Percentiles rank a stretch among this genome's conserved stretches.
phyloP scores from a whole-genome alignment of 2,888 invertebrate genomes.

The Ectemnius cavifrons region DNA sequence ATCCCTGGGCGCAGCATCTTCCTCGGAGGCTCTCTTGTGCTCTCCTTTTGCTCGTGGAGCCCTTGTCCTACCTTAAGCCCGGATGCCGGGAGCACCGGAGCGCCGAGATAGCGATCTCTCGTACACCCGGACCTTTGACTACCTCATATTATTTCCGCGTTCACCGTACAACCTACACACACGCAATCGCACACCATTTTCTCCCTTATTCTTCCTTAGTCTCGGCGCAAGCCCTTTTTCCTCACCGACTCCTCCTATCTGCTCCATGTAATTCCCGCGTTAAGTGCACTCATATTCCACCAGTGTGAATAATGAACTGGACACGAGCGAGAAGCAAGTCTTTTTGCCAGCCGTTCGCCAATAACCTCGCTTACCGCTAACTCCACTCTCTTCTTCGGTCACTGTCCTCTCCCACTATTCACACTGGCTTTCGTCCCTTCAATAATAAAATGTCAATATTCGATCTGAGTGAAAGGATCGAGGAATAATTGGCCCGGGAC shows the following conservation, averaged over 20 bases:
- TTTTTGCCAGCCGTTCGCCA: neutral
- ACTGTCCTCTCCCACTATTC: no score
- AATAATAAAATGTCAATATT: no score
- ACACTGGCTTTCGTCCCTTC: no score
- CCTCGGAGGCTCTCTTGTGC: slow-evolving; percentile 1
- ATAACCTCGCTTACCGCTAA: no score
- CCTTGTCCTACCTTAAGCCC: slow-evolving; percentile 51
- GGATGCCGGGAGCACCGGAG: slow-evolving; percentile 38
- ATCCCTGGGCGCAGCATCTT: slow-evolving; percentile 14
- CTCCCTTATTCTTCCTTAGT: no score
- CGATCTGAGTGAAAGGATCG: no score
- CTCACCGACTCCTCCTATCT: no score
- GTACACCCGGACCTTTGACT: slow-evolving; percentile 17
- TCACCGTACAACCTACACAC: neutral
- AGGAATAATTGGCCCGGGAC: no score
- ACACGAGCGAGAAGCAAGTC: neutral
- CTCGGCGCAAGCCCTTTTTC: no score
- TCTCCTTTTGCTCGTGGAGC: slow-evolving; percentile 7
- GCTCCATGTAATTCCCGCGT: no score
- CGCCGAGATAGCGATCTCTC: slow-evolving; percentile 32
- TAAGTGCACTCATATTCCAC: no score
- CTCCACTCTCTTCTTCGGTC: neutral
- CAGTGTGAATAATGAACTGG: neutral
- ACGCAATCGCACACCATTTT: no score
- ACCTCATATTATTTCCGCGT: slow-evolving; percentile 38